These are phyloP conservation scores for Meda fulgida DNA, from an alignment of 2,797 vertebrate genomes.

Conservation along the genomic window DNA sequence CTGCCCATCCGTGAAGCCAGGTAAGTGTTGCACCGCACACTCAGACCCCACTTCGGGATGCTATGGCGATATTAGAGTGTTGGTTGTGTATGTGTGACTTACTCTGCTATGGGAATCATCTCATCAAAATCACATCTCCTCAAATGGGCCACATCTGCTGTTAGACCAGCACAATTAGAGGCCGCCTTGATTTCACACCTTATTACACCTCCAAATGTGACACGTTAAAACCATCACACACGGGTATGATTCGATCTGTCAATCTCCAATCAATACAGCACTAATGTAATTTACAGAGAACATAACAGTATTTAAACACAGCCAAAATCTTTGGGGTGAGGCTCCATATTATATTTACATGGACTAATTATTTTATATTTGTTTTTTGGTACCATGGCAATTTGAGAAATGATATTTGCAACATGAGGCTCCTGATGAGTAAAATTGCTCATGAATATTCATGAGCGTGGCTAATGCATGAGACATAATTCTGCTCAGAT, in stretches of 20 bases:
- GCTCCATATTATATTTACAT: slow-evolving; percentile 42
- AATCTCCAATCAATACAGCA: slow-evolving; percentile 6
- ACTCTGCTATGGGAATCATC: not conserved
- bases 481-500: slow-evolving; percentile 51
- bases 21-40: not conserved
- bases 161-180: slow-evolving; percentile 45
- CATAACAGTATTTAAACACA: slow-evolving; percentile 3
- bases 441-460: slow-evolving; percentile 58
- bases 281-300: slow-evolving; percentile 8
- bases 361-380: slow-evolving; percentile 46
- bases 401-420: slow-evolving; percentile 56
- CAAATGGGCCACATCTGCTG: slow-evolving; percentile 66
- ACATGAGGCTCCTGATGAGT: slow-evolving; percentile 40
- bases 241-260: not conserved
- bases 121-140: slow-evolving; percentile 64
- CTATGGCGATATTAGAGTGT: not conserved
- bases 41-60: not conserved
- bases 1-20: not conserved
- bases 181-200: slow-evolving; percentile 55
- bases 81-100: not conserved
- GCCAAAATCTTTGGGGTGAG: slow-evolving; percentile 1
- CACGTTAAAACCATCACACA: slow-evolving; percentile 34
- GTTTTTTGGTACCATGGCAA: slow-evolving; percentile 45
- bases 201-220: slow-evolving; percentile 62
- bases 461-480: slow-evolving; percentile 48